phyloP scores from a whole-genome alignment of 2,113 vertebrate genomes.

The Cercopithecus mona region DNA sequence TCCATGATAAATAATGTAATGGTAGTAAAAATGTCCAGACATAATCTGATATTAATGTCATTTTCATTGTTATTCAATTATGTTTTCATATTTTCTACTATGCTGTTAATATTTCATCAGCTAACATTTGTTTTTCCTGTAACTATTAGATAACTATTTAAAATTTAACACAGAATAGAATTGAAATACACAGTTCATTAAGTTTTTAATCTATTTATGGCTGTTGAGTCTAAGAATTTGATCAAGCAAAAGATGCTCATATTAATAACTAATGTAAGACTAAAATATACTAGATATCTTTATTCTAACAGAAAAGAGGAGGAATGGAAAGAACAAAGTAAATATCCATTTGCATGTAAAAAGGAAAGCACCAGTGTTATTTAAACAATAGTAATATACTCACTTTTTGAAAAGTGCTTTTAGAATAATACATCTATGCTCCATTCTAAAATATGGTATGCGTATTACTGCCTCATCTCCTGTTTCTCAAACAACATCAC shows the following conservation, averaged over 20 bases:
- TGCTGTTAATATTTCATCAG: constrained; percentile 49
- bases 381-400: not conserved
- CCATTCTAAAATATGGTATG: not conserved
- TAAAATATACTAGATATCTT: not conserved
- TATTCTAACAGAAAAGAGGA: not conserved
- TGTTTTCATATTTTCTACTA: constrained; percentile 6
- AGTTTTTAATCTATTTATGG: constrained; percentile 28
- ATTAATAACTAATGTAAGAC: constrained; percentile 32
- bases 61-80: constrained; percentile 53
- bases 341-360: constrained; percentile 12
- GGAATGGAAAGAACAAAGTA: not conserved
- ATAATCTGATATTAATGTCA: constrained; percentile 37
- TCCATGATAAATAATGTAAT: constrained; percentile 51
- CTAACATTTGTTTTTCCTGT: constrained; percentile 32
- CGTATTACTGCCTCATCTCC: not conserved
- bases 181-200: constrained; percentile 26
- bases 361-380: not conserved
- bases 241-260: not conserved
- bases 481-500: not conserved
- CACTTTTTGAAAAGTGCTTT: not conserved
- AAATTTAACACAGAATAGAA: constrained; percentile 38
- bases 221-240: constrained; percentile 18
- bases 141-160: constrained; percentile 56
- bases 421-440: not conserved
- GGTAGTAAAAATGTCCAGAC: not conserved